These are phyloP conservation scores for Antheraea yamamai DNA, from an alignment of 2,888 invertebrate species.

Conservation along the genomic window DNA sequence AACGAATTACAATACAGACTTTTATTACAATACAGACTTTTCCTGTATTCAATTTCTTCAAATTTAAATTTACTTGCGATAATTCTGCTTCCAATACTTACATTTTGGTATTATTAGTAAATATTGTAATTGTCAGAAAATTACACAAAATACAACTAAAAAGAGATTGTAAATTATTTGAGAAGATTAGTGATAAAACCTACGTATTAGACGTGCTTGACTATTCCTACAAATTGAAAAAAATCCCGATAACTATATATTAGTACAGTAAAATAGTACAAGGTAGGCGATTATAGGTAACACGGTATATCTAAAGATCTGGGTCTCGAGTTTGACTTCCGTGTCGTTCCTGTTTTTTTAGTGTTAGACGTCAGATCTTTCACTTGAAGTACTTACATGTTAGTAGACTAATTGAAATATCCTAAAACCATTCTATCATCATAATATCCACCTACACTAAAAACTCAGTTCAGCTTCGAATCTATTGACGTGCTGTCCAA, in stretches of 20 bases:
- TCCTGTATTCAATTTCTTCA: neutral
- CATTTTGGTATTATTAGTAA: too few relatives aligned
- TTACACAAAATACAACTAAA: too few relatives aligned
- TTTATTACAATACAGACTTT: neutral
- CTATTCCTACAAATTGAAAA: neutral
- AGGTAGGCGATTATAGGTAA: neutral
- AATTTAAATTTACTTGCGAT: too few relatives aligned
- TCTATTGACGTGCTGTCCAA: neutral
- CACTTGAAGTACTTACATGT: neutral
- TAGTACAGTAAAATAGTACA: neutral
- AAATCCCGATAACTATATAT: neutral
- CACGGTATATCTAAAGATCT: neutral
- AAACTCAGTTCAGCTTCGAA: neutral
- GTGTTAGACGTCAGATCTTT: neutral
- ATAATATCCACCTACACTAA: neutral
- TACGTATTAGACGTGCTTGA: neutral
- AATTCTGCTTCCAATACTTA: neutral
- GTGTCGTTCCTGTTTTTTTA: neutral
- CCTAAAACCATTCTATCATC: neutral
- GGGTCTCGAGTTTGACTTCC: neutral
- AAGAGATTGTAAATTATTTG: too few relatives aligned
- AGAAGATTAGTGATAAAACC: neutral
- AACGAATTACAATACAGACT: neutral
- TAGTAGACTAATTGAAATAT: neutral
- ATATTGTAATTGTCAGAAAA: too few relatives aligned